These are phyloP conservation scores for Stegana nigrithorax DNA, from an alignment of 2,888 invertebrate species.

Conservation along the genomic window DNA sequence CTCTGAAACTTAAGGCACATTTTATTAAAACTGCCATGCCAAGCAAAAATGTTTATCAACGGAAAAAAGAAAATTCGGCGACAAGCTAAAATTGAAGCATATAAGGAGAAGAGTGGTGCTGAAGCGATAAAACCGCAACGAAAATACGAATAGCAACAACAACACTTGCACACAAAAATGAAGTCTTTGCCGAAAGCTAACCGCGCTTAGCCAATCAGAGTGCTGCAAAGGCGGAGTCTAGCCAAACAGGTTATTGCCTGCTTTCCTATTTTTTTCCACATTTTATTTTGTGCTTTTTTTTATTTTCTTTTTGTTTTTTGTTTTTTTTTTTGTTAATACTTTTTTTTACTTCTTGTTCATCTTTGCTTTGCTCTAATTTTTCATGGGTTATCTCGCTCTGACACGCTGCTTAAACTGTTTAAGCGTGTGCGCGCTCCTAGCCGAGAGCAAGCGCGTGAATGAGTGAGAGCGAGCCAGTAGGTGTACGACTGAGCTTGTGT, in stretches of 20 bases:
- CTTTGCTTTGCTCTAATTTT: conserved; percentile 52
- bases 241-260: conserved; percentile 58
- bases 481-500: conserved; percentile 31
- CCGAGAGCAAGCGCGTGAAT: conserved; percentile 8
- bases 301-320: conserved; percentile 36
- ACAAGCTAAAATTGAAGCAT: background rate
- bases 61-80: background rate
- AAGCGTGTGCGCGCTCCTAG: conserved; percentile 41
- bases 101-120: conserved; percentile 15
- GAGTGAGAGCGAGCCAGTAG: conserved; percentile 3
- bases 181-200: conserved; percentile 55
- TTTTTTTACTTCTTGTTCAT: conserved; percentile 40
- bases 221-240: conserved; percentile 62
- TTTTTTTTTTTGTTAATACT: conserved; percentile 15
- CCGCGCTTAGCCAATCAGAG: conserved; percentile 62
- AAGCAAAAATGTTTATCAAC: conserved; percentile 1
- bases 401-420: conserved; percentile 37
- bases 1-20: background rate
- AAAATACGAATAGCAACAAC: conserved; percentile 25
- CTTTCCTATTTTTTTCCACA: conserved; percentile 47
- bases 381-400: conserved; percentile 66
- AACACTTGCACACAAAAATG: conserved; percentile 46
- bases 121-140: conserved; percentile 54
- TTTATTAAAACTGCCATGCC: conserved; percentile 7
- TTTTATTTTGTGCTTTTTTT: conserved; percentile 45